phyloP scores from a whole-genome alignment of 2,888 invertebrate genomes.

The Acronicta aceris region DNA sequence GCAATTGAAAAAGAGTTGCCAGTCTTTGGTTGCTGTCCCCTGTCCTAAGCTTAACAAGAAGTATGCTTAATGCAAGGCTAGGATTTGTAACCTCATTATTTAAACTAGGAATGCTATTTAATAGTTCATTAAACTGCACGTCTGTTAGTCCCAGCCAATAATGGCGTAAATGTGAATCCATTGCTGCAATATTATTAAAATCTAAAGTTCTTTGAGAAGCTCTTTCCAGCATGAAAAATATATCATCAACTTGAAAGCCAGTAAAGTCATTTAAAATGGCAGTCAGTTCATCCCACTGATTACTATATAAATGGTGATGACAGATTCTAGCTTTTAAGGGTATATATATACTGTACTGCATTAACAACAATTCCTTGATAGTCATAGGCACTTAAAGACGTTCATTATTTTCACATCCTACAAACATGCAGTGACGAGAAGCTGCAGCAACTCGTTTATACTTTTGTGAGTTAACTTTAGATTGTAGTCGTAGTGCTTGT shows the following conservation, averaged over 20 bases:
- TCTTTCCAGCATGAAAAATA: not conserved
- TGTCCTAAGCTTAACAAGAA: slow-evolving; percentile 9
- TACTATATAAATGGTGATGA: not conserved
- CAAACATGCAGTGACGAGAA: not conserved
- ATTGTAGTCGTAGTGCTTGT: not conserved
- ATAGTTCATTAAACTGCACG: not conserved
- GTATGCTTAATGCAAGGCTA: not conserved
- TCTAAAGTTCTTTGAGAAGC: not conserved
- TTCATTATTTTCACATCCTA: not conserved
- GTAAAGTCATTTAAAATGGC: not conserved
- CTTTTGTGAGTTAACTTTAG: not conserved
- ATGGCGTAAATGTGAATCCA: slow-evolving; percentile 1
- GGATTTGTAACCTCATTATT: not conserved
- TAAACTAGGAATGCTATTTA: not conserved
- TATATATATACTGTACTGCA: not conserved
- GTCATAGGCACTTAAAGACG: not conserved
- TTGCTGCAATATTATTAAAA: not conserved
- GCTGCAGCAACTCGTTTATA: not conserved
- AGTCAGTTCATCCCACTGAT: slow-evolving; percentile 2
- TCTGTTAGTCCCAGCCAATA: not conserved
- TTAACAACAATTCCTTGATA: not conserved
- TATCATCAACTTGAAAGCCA: slow-evolving; percentile 1
- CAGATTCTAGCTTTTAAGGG: not conserved
- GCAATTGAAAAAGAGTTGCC: slow-evolving; percentile 7
- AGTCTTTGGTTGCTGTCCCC: slow-evolving; percentile 9